Evolutionary conservation across 2,797 vertebrate genomes (phyloP), one percentile per base, ranked within the genome.

Genomic region (Yasuhikotakia modesta): DNA sequence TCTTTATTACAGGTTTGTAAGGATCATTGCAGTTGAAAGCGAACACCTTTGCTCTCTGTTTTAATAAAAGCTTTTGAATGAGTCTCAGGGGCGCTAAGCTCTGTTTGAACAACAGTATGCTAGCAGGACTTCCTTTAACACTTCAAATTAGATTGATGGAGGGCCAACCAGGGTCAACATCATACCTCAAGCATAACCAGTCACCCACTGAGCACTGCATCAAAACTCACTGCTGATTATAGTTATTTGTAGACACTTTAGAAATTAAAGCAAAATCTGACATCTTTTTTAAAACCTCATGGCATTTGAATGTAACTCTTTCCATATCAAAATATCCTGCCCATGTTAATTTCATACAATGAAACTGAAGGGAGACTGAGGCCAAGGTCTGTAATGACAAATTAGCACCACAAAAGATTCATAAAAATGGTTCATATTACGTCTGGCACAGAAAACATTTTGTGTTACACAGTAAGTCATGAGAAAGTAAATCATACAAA

Each of bases 111-210:
- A 78, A 48, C 76, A 69, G 66, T 53, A 63, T 43, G 13, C 67
- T 75, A 57, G 52, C 67, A 71, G 73, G 67, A 77, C 65, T 77
- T 79, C 77, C 73, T 77, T 76, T 82, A 70, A 73, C 55, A 70
- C 68, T 73, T 79, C 63, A 72, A 35, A 66, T 66, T 73, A 79
- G 72, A 82, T 80, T 55, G 58, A 76, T 76, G 68, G 24, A 73
- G 57, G 55, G 75, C 60, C 43, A 43, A 32, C 61, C 43, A 58
- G 70, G 81, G 63, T 71, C 67, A 65, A 63, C 57, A 53, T 77
- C 17, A 60, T 52, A 55, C 27, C 45, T 69, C 55, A 39, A 61
- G 21, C 66, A 70, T 57, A 77, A 70, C 3, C 66, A 70, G 66
- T 24, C 66, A 77, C 30, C 66, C 75, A 63, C 30, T 45, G 75